Conservation (phyloP, 2,797 vertebrate genomes). For the Cheirogaleus major region DNA sequence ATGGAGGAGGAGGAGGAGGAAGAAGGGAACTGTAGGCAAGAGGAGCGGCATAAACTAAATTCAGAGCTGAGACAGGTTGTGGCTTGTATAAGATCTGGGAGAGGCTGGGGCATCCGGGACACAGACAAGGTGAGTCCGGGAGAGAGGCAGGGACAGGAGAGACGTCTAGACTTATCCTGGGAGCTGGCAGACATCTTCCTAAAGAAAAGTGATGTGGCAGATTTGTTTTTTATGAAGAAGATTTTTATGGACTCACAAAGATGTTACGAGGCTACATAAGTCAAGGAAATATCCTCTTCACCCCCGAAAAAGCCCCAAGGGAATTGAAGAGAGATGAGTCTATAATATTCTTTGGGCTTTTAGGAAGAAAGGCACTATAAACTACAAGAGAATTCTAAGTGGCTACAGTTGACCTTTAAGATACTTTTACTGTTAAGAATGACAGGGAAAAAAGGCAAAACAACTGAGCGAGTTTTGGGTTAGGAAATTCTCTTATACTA, state of each 20-base stretch:
- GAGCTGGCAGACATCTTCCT: neutral
- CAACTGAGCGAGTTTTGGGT: neutral
- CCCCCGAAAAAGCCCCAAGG: neutral
- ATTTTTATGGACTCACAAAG: neutral
- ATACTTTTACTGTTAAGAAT: conserved; percentile 1
- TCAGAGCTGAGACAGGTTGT: neutral
- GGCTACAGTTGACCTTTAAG: neutral
- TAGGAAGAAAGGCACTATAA: neutral
- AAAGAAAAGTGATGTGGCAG: neutral
- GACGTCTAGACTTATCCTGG: neutral
- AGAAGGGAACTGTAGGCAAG: neutral
- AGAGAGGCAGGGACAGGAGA: neutral
- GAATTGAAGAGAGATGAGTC: neutral
- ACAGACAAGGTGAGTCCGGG: neutral
- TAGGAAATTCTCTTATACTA: neutral
- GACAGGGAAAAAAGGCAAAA: neutral
- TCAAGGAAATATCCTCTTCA: neutral
- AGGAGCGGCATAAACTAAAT: neutral
- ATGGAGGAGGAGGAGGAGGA: too few species aligned
- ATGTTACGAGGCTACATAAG: neutral
- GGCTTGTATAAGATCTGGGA: neutral
- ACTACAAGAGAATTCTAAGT: neutral
- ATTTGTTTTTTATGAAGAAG: neutral
- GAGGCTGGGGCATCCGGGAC: accelerated
- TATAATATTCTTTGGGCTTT: neutral